A percentile compares a stretch with the other conserved stretches of the same genome.
Conservation (phyloP, 2,797 vertebrate genomes). For the Podargus strigoides region DNA sequence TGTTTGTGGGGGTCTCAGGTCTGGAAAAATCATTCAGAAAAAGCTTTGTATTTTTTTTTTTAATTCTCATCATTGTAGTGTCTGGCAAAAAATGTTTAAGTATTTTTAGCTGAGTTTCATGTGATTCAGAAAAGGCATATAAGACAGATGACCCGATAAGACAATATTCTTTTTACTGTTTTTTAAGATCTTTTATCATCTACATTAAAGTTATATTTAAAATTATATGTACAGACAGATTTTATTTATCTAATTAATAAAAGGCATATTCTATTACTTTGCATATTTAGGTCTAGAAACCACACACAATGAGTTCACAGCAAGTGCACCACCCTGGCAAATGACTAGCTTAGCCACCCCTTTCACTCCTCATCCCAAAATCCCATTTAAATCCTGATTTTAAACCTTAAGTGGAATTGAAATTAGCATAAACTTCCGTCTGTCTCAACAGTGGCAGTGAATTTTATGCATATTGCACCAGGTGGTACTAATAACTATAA, state of each 20-base stretch:
- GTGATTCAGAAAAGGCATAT: background rate
- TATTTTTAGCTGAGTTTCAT: background rate
- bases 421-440: background rate
- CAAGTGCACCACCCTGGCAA: background rate
- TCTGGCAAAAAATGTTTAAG: background rate
- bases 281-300: background rate
- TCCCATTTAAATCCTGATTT: background rate
- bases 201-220: background rate
- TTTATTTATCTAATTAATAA: background rate
- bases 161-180: background rate
- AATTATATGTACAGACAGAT: background rate
- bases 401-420: constrained; percentile 1
- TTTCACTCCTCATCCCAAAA: background rate
- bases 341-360: background rate
- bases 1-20: constrained; percentile 30
- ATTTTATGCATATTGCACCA: constrained; percentile 6
- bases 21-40: background rate
- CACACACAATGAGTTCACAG: background rate
- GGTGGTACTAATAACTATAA: background rate
- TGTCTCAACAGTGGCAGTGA: background rate
- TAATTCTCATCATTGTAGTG: background rate
- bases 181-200: background rate
- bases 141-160: background rate
- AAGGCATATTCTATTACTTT: background rate
- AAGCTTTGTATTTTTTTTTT: background rate